phyloP scores from a whole-genome alignment of 92 coral and sea anemone species.

The Phenganax stokvisi region DNA sequence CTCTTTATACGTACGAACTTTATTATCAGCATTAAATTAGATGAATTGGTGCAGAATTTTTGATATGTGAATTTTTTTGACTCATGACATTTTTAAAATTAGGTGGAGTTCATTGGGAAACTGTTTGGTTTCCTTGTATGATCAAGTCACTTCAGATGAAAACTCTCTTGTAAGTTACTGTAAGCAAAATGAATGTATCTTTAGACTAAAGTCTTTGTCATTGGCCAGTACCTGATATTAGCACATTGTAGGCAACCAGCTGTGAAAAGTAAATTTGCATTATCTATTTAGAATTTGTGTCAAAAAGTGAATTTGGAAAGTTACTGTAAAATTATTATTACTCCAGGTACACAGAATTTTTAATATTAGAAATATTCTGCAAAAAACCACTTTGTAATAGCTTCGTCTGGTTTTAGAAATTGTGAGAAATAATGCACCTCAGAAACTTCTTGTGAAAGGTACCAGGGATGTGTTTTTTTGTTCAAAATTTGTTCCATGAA shows the following conservation, averaged over 20 bases:
- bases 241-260: too few relatives aligned
- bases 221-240: too few relatives aligned
- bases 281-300: constrained; percentile 67
- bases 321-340: constrained; percentile 86
- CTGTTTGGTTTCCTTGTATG: constrained; percentile 79
- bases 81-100: background rate
- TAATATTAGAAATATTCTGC: background rate
- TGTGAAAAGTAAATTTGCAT: background rate
- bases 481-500: background rate
- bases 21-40: background rate
- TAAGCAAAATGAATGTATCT: background rate
- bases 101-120: constrained; percentile 96
- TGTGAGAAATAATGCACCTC: constrained; percentile 5
- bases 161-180: constrained; percentile 58
- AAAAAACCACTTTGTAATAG: background rate
- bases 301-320: constrained; percentile 77
- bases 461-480: background rate
- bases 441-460: constrained; percentile 32
- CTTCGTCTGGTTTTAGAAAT: constrained; percentile 6
- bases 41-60: background rate
- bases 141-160: constrained; percentile 80
- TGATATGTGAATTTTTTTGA: background rate
- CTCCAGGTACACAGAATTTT: constrained; percentile 63
- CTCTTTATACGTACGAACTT: constrained; percentile 84
- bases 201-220: background rate